Evolutionary conservation across 2,113 vertebrate species (phyloP).

Genomic region (Kryptolebias marmoratus): DNA sequence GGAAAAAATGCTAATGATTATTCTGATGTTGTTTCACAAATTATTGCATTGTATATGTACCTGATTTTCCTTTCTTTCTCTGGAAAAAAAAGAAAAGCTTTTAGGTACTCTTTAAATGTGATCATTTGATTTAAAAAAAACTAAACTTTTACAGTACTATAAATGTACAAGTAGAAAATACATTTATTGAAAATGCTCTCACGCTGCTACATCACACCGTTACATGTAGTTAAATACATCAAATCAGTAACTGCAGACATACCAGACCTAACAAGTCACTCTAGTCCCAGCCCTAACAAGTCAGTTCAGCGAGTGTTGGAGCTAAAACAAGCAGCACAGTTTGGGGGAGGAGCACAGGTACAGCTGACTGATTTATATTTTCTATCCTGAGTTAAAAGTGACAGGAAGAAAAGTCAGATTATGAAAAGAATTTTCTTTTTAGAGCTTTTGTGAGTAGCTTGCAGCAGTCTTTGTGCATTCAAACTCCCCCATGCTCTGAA

Average conservation of each 20-base stretch:
- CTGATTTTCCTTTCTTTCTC: neutral
- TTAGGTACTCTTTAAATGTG: neutral
- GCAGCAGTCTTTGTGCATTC: constrained; percentile 9
- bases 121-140: neutral
- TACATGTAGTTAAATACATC: neutral
- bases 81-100: neutral
- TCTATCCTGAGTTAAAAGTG: neutral
- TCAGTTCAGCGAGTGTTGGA: neutral
- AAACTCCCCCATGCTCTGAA: constrained; percentile 33
- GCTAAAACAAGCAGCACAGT: constrained; percentile 30
- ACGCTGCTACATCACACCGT: neutral
- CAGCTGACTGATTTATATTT: neutral
- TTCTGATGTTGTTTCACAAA: too few relatives aligned
- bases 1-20: too few relatives aligned
- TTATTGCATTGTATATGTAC: neutral
- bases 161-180: neutral
- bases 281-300: neutral
- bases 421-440: neutral
- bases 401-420: neutral
- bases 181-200: neutral
- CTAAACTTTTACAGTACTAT: neutral
- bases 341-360: constrained; percentile 16
- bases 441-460: neutral
- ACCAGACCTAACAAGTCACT: neutral
- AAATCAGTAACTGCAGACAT: neutral